Conservation (phyloP, 2,888 invertebrate genomes). For the Hirtodrosophila confusa region DNA sequence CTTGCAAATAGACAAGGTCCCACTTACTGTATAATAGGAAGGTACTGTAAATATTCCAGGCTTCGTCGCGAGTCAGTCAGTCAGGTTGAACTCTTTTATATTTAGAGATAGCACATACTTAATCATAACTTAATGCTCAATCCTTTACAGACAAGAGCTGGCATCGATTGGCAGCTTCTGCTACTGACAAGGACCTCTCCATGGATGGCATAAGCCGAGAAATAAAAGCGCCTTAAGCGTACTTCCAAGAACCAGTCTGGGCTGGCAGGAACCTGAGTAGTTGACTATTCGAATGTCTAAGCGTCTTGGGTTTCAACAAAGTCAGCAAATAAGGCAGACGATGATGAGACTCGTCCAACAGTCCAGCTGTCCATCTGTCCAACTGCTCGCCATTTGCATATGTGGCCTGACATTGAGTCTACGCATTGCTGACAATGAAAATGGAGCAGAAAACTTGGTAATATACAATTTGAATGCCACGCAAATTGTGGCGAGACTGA, state of each 20-base stretch:
- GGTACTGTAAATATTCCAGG: too few relatives aligned
- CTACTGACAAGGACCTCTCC: slow-evolving; percentile 1
- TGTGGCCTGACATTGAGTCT: slow-evolving; percentile 6
- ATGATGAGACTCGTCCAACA: background rate
- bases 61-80: too few relatives aligned
- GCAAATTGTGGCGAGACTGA: slow-evolving; percentile 10
- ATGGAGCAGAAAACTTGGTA: slow-evolving; percentile 24
- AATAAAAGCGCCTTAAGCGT: slow-evolving; percentile 23
- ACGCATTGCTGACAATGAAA: slow-evolving; percentile 18
- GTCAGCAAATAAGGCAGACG: slow-evolving; percentile 13
- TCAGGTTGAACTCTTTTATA: too few relatives aligned
- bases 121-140: too few relatives aligned
- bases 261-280: slow-evolving; percentile 3
- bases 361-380: too few relatives aligned
- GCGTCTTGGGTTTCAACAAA: slow-evolving; percentile 22
- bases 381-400: background rate
- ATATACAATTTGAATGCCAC: slow-evolving; percentile 19
- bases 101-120: too few relatives aligned
- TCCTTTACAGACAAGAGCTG: background rate
- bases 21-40: too few relatives aligned
- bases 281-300: slow-evolving; percentile 12
- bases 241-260: slow-evolving; percentile 25
- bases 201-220: slow-evolving; percentile 13
- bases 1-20: too few relatives aligned
- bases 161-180: background rate